A percentile compares a stretch with the other conserved stretches of the same genome.
Conservation (phyloP, 2,797 vertebrate genomes). For the Melanotaenia trifasciata region DNA sequence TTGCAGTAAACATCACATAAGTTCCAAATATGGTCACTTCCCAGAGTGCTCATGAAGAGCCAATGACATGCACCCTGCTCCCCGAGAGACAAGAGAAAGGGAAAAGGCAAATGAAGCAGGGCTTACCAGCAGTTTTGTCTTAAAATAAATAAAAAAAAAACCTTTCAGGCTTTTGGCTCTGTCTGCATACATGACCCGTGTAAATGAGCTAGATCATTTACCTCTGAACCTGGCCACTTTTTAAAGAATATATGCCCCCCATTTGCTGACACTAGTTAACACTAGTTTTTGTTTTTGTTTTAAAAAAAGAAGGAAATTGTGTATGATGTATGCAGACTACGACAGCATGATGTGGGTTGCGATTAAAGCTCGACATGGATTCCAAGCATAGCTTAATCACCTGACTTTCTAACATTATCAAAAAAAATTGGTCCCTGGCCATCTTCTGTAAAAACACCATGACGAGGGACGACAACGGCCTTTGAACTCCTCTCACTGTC, state of each 20-base stretch:
- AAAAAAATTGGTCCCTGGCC: too few species aligned
- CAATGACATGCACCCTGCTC: conserved; percentile 59
- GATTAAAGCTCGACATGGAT: too few species aligned
- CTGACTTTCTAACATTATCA: too few species aligned
- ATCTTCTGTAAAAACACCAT: too few species aligned
- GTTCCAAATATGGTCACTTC: conserved; percentile 79
- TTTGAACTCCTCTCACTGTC: background rate
- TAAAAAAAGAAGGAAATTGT: background rate
- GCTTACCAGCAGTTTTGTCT: conserved; percentile 53
- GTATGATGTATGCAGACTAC: background rate
- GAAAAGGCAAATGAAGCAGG: conserved; percentile 39
- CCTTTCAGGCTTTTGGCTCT: conserved; percentile 65
- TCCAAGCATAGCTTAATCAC: too few species aligned
- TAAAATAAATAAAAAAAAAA: conserved; percentile 34
- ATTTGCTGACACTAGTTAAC: background rate
- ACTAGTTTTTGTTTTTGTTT: background rate
- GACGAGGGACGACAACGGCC: background rate
- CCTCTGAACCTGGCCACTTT: conserved; percentile 59
- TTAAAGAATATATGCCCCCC: conserved; percentile 1
- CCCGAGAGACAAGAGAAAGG: conserved; percentile 30
- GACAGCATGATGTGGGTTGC: too few species aligned
- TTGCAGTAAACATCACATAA: conserved; percentile 57
- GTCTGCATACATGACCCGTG: conserved; percentile 72
- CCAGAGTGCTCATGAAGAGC: conserved; percentile 63
- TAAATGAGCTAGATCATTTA: conserved; percentile 60